These are phyloP conservation scores for Paramormyrops hopkinsi DNA, from an alignment of 2,797 vertebrate species.

Conservation along the genomic window DNA sequence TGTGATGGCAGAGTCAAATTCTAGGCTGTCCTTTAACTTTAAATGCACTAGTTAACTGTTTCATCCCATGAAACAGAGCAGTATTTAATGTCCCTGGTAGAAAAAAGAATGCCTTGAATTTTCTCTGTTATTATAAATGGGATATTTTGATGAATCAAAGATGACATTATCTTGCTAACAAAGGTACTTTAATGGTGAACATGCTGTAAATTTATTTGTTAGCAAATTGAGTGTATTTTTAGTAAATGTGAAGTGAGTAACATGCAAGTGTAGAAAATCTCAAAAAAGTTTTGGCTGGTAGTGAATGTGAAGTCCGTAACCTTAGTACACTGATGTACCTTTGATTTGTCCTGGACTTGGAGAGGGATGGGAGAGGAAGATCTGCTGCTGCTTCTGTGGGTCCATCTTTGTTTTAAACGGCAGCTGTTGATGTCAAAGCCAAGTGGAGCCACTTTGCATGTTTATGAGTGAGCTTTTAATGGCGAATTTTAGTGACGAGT, in stretches of 20 bases:
- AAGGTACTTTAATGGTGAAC: too few relatives aligned
- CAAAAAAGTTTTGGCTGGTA: too few relatives aligned
- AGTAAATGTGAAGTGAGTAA: neutral
- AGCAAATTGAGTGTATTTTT: neutral
- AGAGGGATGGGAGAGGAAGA: neutral
- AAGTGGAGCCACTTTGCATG: slow-evolving; percentile 29
- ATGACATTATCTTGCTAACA: too few relatives aligned
- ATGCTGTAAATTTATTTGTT: too few relatives aligned
- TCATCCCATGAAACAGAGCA: neutral
- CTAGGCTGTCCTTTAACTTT: neutral
- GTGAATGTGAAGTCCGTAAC: neutral
- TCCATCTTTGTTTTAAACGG: slow-evolving; percentile 14
- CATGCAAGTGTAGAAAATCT: neutral
- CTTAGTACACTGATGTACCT: neutral
- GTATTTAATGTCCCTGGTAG: neutral
- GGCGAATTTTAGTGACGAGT: neutral
- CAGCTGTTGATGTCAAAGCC: slow-evolving; percentile 31
- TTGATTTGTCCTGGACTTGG: neutral
- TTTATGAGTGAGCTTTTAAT: neutral
- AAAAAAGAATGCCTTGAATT: neutral
- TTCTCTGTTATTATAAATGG: neutral
- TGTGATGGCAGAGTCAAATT: neutral
- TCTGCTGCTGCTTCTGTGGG: neutral
- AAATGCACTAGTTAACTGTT: neutral
- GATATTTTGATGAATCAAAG: neutral